Evolutionary conservation across 2,888 invertebrate genomes (phyloP).

Genomic region (Diaprepes abbreviatus): DNA sequence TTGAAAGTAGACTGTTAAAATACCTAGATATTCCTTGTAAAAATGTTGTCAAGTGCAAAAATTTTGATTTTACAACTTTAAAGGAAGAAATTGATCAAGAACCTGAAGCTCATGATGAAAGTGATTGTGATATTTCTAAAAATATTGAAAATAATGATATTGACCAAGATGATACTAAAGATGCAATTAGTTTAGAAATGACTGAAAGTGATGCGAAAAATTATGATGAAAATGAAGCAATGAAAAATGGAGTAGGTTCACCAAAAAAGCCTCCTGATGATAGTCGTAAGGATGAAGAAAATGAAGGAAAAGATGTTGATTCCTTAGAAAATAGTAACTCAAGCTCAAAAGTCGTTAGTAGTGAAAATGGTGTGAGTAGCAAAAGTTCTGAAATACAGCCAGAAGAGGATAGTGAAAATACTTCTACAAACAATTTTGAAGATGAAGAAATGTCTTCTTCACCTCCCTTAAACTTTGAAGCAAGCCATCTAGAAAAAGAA

Average conservation of each 20-base stretch:
- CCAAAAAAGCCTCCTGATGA: not conserved
- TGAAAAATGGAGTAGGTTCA: not conserved
- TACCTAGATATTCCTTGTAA: constrained; percentile 66
- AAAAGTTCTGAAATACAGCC: constrained; percentile 47
- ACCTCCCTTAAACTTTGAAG: constrained; percentile 54
- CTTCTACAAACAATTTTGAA: constrained; percentile 1
- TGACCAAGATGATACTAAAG: constrained; percentile 2
- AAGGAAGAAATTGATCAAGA: constrained; percentile 20
- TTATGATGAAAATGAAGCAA: constrained; percentile 4
- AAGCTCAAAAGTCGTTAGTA: not conserved
- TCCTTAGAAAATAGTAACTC: constrained; percentile 49
- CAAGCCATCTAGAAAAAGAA: constrained; percentile 49
- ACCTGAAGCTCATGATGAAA: constrained; percentile 4
- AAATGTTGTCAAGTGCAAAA: constrained; percentile 4
- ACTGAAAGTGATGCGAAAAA: not conserved
- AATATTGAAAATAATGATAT: constrained; percentile 1
- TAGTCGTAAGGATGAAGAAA: not conserved
- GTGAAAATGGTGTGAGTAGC: constrained; percentile 5
- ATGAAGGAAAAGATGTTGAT: constrained; percentile 28
- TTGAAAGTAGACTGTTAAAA: constrained; percentile 72
- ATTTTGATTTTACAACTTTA: constrained; percentile 16
- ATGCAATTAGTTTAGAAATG: not conserved
- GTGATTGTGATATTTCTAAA: not conserved
- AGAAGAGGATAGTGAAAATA: not conserved
- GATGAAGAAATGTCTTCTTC: constrained; percentile 42